Conservation (phyloP, 2,888 invertebrate genomes). For the Athrips mouffetella region DNA sequence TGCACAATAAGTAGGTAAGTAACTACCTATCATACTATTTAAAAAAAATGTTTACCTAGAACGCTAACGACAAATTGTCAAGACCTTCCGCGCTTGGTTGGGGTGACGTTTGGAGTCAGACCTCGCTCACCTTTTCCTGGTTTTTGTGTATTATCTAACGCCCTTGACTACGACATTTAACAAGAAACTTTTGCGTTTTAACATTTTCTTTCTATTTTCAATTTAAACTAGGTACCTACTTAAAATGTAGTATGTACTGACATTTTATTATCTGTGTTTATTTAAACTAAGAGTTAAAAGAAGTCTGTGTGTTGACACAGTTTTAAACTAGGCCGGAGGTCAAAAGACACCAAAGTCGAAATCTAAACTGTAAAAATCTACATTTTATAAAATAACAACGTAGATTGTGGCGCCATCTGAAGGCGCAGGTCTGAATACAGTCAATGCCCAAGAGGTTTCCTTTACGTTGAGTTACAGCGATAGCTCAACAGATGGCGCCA, state of each 20-base stretch:
- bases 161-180: conserved; percentile 54
- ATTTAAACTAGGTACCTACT: no score
- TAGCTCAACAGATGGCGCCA: background rate
- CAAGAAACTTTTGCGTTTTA: conserved; percentile 6
- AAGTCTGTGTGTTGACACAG: background rate
- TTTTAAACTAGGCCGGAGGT: conserved; percentile 6
- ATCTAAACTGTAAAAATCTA: background rate
- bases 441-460: background rate
- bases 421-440: background rate
- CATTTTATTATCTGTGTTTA: no score
- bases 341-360: background rate
- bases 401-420: background rate
- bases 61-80: conserved; percentile 25
- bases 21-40: no score
- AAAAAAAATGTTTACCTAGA: background rate
- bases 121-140: conserved; percentile 64
- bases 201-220: no score
- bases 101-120: conserved; percentile 62
- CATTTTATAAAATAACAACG: background rate
- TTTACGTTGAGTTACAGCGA: background rate
- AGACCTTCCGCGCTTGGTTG: conserved; percentile 62
- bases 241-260: no score
- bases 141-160: conserved; percentile 56
- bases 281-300: background rate
- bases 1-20: background rate